phyloP scores from a whole-genome alignment of 2,888 invertebrate species.

The Fragum sueziense region DNA sequence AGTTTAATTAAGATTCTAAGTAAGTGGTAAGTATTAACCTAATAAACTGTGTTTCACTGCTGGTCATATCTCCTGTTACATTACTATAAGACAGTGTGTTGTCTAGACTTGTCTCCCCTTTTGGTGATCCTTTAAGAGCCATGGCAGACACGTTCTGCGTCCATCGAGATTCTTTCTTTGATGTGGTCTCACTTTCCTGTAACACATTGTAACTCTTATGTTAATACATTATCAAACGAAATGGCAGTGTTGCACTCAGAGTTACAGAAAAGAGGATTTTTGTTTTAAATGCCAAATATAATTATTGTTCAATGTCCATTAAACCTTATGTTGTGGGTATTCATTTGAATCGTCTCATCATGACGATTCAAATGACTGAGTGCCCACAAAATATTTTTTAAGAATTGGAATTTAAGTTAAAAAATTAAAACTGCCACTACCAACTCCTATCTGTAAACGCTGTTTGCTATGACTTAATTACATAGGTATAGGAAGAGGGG shows the following conservation, averaged over 20 bases:
- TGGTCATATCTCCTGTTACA: conserved; percentile 74
- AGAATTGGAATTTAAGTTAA: too few species aligned
- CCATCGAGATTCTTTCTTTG: conserved; percentile 29
- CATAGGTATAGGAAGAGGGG: too few species aligned
- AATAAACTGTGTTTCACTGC: conserved; percentile 77
- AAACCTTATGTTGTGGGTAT: not conserved
- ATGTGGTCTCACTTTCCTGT: conserved; percentile 68
- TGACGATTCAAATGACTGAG: not conserved
- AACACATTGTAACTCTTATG: not conserved
- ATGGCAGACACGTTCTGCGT: conserved; percentile 59
- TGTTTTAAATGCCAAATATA: not conserved
- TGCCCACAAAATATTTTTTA: not conserved
- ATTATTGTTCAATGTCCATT: not conserved
- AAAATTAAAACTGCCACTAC: too few species aligned
- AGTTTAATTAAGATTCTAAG: too few species aligned
- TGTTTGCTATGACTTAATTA: too few species aligned
- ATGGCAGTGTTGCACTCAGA: not conserved
- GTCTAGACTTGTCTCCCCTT: conserved; percentile 66
- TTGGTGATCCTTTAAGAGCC: conserved; percentile 67
- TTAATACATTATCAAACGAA: not conserved
- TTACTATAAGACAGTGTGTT: conserved; percentile 73
- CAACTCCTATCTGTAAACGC: too few species aligned
- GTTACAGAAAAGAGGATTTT: not conserved
- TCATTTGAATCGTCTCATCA: not conserved
- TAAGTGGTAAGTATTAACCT: conserved; percentile 68